These are phyloP conservation scores for Gallinago undulata DNA, from an alignment of 2,113 vertebrate species.

Conservation along the genomic window DNA sequence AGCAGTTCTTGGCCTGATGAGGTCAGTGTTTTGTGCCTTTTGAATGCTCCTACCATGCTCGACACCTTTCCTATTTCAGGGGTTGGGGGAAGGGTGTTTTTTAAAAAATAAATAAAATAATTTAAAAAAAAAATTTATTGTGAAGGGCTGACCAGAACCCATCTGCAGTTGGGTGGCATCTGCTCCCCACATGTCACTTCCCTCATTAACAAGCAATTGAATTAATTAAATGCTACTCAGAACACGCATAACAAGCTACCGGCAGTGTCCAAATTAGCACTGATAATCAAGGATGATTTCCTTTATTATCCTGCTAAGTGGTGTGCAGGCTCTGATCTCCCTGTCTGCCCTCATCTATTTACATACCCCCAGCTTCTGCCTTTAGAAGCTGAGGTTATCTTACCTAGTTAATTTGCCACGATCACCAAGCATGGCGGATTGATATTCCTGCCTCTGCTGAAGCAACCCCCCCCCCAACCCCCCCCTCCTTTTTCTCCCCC, in stretches of 20 bases:
- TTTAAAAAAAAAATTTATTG: conserved; percentile 40
- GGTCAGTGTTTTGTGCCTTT: conserved; percentile 78
- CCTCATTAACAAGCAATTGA: conserved; percentile 92
- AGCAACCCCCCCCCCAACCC: neutral
- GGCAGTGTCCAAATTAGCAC: conserved; percentile 90
- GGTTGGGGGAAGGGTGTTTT: neutral
- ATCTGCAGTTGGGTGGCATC: conserved; percentile 87
- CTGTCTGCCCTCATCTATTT: conserved; percentile 85
- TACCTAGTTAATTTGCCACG: conserved; percentile 86
- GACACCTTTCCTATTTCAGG: conserved; percentile 63
- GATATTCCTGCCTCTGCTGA: conserved; percentile 76
- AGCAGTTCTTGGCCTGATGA: conserved; percentile 69
- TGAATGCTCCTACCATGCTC: conserved; percentile 60
- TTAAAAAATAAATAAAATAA: conserved; percentile 8
- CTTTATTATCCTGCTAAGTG: conserved; percentile 90
- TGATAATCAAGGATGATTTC: conserved; percentile 91
- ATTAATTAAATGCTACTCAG: conserved; percentile 92
- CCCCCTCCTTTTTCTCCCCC: conserved; percentile 49
- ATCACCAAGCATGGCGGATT: conserved; percentile 82
- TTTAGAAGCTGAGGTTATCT: conserved; percentile 83
- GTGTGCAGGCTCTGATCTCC: conserved; percentile 81
- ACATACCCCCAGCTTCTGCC: conserved; percentile 84
- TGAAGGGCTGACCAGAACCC: conserved; percentile 81
- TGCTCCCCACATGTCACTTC: conserved; percentile 90
- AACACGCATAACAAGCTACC: conserved; percentile 90